A percentile compares a stretch with the other conserved stretches of the same genome.
Evolutionary conservation across 1,140 invertebrate genomes (phyloP).

Genomic region (Drosophila elegans): DNA sequence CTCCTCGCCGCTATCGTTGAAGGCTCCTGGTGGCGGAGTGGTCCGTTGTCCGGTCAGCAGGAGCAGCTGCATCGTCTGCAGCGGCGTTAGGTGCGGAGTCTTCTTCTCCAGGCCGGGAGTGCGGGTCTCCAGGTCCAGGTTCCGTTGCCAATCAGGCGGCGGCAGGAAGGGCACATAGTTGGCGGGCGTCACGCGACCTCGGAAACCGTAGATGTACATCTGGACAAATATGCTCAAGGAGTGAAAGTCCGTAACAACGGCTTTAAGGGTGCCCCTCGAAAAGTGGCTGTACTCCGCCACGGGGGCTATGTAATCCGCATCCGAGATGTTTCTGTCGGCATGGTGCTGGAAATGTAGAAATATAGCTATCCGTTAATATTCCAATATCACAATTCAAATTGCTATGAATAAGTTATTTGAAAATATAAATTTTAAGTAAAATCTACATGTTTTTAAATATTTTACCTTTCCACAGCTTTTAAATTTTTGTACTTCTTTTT

Average conservation of each 20-base stretch:
- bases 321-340: constrained; percentile 4
- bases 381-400: not conserved
- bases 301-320: constrained; percentile 35
- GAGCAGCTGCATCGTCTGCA: constrained; percentile 56
- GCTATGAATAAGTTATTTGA: too few relatives aligned
- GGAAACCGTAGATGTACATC: constrained; percentile 75
- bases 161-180: constrained; percentile 61
- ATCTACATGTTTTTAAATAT: too few relatives aligned
- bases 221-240: constrained; percentile 59
- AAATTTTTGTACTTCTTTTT: too few relatives aligned
- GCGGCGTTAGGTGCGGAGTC: constrained; percentile 12
- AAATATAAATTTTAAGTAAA: too few relatives aligned
- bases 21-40: constrained; percentile 5
- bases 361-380: not conserved
- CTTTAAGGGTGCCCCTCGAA: constrained; percentile 60
- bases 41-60: constrained; percentile 39
- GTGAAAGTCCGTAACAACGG: constrained; percentile 58
- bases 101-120: not conserved
- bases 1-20: not conserved
- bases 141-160: constrained; percentile 26
- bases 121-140: not conserved
- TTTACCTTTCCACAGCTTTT: too few relatives aligned
- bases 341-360: constrained; percentile 31
- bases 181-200: constrained; percentile 27
- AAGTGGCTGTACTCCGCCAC: constrained; percentile 70